Base-by-base conservation (phyloP, 2,888 invertebrate species). In the Temnothorax rugatulus region DNA sequence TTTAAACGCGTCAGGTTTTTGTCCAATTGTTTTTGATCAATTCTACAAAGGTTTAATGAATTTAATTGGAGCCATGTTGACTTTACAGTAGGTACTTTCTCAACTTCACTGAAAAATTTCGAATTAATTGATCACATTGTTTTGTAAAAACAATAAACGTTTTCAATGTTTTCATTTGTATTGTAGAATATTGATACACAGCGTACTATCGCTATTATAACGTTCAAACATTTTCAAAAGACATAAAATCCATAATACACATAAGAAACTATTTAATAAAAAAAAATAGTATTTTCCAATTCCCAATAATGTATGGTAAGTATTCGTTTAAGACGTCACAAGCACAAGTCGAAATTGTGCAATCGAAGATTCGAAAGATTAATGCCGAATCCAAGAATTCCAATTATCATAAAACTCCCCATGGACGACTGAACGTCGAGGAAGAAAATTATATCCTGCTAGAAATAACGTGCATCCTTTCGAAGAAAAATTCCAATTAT, bases 71-170 rank as follows among this genome's bases (percentile, higher is more conserved):
- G n/a, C 15, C 13, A 41, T n/a, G 41, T 54, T 41, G 29, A 54
- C 54, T 41, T 29, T 25, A 41, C 25, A 64, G 25, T 47, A 64
- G 38, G 21, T 64, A 1, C 47, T 29, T n/a, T 52, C 34, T 77
- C 38, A 66, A 54, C 25, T 13, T 18, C 15, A 25, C 9, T 54
- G 41, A 29, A 66, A 77, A 77, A 29, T 77, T 66, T 54, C 15
- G 41, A 66, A 77, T 77, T 52, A 52, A 41, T 64, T 66, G 61
- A 75, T 63, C 63, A 75, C 34, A 63, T 38, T 61, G 15, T 61
- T 75, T 5, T 38, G 21, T 9, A n/a, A 21, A 54, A n/a, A 18
- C 25, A 61, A 61, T 18, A n/a, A 0, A 18, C 3, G 21, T 25
- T 54, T 77, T 25, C n/a, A 29, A 18, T 1, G 15, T 25, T 54